Conservation (phyloP, 2,113 vertebrate species). For the Oryzias melastigma region DNA sequence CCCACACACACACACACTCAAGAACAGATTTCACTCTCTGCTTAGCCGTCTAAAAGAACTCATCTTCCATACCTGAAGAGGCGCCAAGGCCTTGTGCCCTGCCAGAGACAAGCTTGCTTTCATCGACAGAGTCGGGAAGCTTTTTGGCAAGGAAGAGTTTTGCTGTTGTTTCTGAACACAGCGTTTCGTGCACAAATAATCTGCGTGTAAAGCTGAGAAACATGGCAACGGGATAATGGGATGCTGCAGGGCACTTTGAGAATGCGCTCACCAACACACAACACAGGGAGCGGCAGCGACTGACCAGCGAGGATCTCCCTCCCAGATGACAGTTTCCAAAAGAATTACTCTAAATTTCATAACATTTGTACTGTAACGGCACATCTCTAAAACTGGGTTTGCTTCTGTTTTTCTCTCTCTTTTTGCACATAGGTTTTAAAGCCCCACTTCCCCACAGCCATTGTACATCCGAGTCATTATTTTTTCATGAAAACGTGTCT, state of each 20-base stretch:
- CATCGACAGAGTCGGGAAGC: conserved; percentile 60
- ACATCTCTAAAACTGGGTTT: conserved; percentile 48
- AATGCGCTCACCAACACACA: conserved; percentile 59
- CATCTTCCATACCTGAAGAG: conserved; percentile 58
- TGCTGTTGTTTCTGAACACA: conserved; percentile 59
- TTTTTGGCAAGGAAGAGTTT: conserved; percentile 55
- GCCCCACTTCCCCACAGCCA: conserved; percentile 33
- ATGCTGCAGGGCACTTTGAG: conserved; percentile 52
- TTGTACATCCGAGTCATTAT: conserved; percentile 47
- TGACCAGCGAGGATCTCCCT: conserved; percentile 57
- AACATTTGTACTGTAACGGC: conserved; percentile 58
- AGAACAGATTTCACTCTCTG: conserved; percentile 33
- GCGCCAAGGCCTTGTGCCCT: conserved; percentile 57
- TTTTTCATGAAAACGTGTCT: conserved; percentile 45
- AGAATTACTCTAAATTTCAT: conserved; percentile 57
- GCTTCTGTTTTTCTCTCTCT: conserved; percentile 19
- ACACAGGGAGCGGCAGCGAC: conserved; percentile 50
- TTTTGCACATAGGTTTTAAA: conserved; percentile 13
- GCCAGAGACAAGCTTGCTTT: conserved; percentile 66
- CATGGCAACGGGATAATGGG: conserved; percentile 51
- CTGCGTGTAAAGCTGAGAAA: conserved; percentile 52
- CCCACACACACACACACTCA: conserved; percentile 53
- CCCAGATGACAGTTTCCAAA: conserved; percentile 46
- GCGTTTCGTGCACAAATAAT: conserved; percentile 56
- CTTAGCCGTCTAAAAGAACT: conserved; percentile 58